Evolutionary conservation across 2,797 vertebrate species (phyloP).

Genomic region (Sphenopsis melanotis): DNA sequence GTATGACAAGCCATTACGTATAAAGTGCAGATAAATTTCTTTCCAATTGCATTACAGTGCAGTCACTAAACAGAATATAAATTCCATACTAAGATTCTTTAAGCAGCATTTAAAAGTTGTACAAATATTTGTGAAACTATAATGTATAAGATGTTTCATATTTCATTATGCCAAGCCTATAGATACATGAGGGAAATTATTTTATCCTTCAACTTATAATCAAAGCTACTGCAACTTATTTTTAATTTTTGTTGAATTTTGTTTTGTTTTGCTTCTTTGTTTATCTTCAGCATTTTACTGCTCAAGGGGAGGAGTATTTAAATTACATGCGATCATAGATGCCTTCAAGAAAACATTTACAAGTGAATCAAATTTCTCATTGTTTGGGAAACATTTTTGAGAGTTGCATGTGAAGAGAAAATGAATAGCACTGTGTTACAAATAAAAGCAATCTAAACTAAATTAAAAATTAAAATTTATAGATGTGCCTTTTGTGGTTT

Average conservation of each 20-base stretch:
- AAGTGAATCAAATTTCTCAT: background rate
- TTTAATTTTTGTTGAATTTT: background rate
- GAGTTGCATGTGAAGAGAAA: background rate
- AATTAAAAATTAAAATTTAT: background rate
- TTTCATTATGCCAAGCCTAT: background rate
- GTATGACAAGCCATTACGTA: conserved; percentile 38
- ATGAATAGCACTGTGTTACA: background rate
- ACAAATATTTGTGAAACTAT: conserved; percentile 21
- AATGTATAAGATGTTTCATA: background rate
- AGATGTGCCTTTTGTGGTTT: background rate
- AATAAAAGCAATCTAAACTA: background rate
- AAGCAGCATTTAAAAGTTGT: background rate
- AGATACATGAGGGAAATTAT: background rate
- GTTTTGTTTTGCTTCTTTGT: background rate
- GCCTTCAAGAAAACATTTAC: conserved; percentile 15
- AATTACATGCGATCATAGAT: background rate
- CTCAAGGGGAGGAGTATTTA: background rate
- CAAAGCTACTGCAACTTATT: conserved; percentile 1
- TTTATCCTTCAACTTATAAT: conserved; percentile 16
- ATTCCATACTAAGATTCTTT: background rate
- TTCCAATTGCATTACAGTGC: background rate
- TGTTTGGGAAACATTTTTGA: conserved; percentile 7
- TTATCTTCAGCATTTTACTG: background rate
- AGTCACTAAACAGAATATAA: background rate
- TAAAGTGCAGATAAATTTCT: conserved; percentile 48